Evolutionary conservation across 2,113 vertebrate genomes (phyloP).

Genomic region (Caloenas nicobarica): DNA sequence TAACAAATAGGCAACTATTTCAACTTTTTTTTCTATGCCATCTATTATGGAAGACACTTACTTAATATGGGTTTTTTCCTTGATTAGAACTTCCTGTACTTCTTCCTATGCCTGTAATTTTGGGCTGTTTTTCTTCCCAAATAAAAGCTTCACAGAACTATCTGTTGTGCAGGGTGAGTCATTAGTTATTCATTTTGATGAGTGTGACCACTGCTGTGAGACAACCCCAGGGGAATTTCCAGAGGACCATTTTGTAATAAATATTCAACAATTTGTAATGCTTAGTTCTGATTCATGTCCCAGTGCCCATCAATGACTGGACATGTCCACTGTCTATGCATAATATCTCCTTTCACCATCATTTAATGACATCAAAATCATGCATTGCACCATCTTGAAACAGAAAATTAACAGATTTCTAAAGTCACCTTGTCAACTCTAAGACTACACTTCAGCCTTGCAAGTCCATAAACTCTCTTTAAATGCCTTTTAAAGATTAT

Average conservation of each 20-base stretch:
- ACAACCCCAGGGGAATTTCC: neutral
- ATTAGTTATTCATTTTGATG: slow-evolving; percentile 46
- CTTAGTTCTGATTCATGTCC: slow-evolving; percentile 26
- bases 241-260: slow-evolving; percentile 55
- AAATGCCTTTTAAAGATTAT: slow-evolving; percentile 20
- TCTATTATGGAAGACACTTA: neutral
- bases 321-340: neutral
- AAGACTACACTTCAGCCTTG: neutral
- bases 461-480: slow-evolving; percentile 4
- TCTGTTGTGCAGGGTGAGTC: neutral
- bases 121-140: neutral
- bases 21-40: neutral
- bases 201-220: neutral
- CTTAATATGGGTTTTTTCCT: neutral
- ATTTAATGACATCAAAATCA: slow-evolving; percentile 45
- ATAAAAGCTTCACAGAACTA: neutral
- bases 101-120: neutral
- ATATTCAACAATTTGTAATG: slow-evolving; percentile 58
- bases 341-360: slow-evolving; percentile 3
- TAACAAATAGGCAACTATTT: neutral
- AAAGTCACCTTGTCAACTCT: slow-evolving; percentile 47
- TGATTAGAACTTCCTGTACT: neutral
- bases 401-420: slow-evolving; percentile 50
- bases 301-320: neutral
- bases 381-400: slow-evolving; percentile 30